Evolutionary conservation across 2,113 vertebrate genomes (phyloP), one percentile per base, ranked within the genome.

Genomic region (Lamprotornis superbus): DNA sequence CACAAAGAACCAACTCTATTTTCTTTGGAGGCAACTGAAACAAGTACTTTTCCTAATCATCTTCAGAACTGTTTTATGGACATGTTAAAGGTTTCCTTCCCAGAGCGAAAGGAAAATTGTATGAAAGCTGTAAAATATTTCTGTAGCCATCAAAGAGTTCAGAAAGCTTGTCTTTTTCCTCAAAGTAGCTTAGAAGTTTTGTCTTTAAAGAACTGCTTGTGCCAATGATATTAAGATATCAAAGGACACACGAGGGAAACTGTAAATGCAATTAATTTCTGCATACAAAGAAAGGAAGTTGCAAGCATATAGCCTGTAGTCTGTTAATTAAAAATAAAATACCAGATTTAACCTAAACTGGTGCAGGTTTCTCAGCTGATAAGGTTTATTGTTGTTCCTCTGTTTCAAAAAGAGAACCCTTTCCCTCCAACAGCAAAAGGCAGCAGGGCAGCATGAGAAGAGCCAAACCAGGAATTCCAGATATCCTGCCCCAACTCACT

Each of bases 11-110:
- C 27, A 90, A 80, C 90, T 95, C 87, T 95, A 95, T 97, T 97
- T 96, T 97, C 87, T 95, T 95, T 95, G 95, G 95, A 95, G 92
- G 92, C 90, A 90, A 96, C 95, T 96, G 90, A 96, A 96, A 96
- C 93, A 78, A 92, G 80, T 16, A 94, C 83, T 95, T 96, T 75
- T 93, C 55, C 89, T 96, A 76, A 95, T 83, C 82, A 74, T 94
- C 91, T 96, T 91, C 73, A 79, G 25, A 73, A 80, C 49, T 93
- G 82, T 91, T 95, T 88, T 67, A 95, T 46, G 92, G 93, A 55
- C 47, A 85, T 52, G 80, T 28, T 94, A 91, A 94, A 90, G 87
- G 70, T 81, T 96, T 97, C 95, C 96, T 97, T 86, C 74, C 90
- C 82, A 83, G 71, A 92, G 23, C 0, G 0, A 89, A 78, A 94